Evolutionary conservation across 2,797 vertebrate genomes (phyloP).

Genomic region (Sebastes taczanowskii): DNA sequence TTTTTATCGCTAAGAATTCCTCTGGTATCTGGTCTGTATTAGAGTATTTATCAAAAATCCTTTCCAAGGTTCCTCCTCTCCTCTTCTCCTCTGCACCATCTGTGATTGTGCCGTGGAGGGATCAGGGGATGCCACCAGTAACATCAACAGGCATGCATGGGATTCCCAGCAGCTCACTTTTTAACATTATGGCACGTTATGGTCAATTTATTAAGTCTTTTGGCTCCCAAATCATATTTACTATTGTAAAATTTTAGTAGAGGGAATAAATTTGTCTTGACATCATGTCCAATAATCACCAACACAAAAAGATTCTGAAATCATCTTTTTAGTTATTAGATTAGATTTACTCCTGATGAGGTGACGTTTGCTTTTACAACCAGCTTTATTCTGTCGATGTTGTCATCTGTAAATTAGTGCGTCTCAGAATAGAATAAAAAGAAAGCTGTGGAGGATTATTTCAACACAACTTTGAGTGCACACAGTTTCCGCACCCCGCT

Average conservation of each 20-base stretch:
- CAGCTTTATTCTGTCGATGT: neutral
- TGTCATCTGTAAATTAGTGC: slow-evolving; percentile 16
- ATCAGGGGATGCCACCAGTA: slow-evolving; percentile 85
- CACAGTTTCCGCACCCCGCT: slow-evolving; percentile 8
- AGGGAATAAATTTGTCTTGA: neutral
- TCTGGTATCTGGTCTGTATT: slow-evolving; percentile 6
- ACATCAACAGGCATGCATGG: slow-evolving; percentile 81
- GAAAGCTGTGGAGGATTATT: slow-evolving; percentile 32
- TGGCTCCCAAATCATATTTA: neutral
- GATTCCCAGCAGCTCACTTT: slow-evolving; percentile 6
- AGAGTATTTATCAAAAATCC: slow-evolving; percentile 15
- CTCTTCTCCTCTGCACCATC: slow-evolving; percentile 47
- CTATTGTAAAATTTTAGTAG: neutral
- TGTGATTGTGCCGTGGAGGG: slow-evolving; percentile 62
- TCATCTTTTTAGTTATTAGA: neutral
- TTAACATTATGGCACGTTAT: neutral
- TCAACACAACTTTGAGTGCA: slow-evolving; percentile 3
- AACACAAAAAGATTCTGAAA: slow-evolving; percentile 3
- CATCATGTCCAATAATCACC: neutral
- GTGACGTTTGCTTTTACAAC: neutral
- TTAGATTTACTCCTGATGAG: neutral
- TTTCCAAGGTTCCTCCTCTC: slow-evolving; percentile 20
- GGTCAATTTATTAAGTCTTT: neutral
- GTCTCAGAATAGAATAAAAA: slow-evolving; percentile 22
- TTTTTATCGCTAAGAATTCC: slow-evolving; percentile 2